Conservation (phyloP, 2,888 invertebrate genomes). For the Mesoligia furuncula region DNA sequence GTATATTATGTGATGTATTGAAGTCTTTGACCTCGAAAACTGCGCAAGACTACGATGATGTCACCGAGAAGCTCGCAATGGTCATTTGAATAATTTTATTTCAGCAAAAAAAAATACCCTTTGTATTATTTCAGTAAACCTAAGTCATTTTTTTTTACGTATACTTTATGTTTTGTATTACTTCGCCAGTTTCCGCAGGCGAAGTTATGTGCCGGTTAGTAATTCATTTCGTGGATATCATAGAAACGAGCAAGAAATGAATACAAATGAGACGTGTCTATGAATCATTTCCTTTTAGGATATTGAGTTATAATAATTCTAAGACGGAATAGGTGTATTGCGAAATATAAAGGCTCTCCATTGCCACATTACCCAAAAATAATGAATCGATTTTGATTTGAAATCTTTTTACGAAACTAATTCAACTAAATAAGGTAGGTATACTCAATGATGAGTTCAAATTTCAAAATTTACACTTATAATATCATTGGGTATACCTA, state of each 20-base stretch:
- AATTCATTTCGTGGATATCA: slow-evolving; percentile 27
- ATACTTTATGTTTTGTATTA: neutral
- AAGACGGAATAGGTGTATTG: slow-evolving; percentile 4
- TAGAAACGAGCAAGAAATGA: slow-evolving; percentile 17
- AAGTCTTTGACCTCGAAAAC: slow-evolving; percentile 37
- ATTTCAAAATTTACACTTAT: too few species aligned
- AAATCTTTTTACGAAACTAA: slow-evolving; percentile 4
- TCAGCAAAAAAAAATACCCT: slow-evolving; percentile 8
- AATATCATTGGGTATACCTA: too few species aligned
- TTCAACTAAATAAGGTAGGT: slow-evolving; percentile 23
- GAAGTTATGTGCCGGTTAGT: slow-evolving; percentile 7
- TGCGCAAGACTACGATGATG: slow-evolving; percentile 10
- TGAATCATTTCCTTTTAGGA: slow-evolving; percentile 47
- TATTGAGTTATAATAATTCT: slow-evolving; percentile 26
- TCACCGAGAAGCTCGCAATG: slow-evolving; percentile 18
- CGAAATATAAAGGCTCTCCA: slow-evolving; percentile 1
- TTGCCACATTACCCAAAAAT: slow-evolving; percentile 21
- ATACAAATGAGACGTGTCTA: slow-evolving; percentile 36
- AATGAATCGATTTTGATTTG: slow-evolving; percentile 15
- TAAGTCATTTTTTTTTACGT: neutral
- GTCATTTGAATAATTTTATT: slow-evolving; percentile 19
- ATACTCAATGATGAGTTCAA: too few species aligned
- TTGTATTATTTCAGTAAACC: neutral
- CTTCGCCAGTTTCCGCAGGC: neutral
- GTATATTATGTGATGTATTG: neutral